Evolutionary conservation across 1,140 invertebrate genomes (phyloP), one percentile per base, ranked within the genome.

Genomic region (Heliconius melpomene): DNA sequence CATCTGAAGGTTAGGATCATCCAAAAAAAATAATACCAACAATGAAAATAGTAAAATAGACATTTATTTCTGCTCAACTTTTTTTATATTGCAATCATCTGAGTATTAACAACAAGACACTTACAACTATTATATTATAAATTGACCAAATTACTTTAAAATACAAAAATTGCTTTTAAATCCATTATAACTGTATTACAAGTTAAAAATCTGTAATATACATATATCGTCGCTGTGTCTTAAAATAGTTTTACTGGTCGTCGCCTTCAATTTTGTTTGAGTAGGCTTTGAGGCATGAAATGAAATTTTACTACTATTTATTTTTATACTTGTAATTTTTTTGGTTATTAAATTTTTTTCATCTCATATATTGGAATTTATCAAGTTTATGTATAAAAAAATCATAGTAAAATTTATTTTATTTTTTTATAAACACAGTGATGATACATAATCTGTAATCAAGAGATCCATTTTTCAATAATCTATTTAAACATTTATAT

Each of bases 21-120:
- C 29, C 9, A 11, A 26, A 20, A n/a, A 70, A 93, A 93, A 90
- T 91, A 88, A 92, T 83, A 94, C 93, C 20, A 92, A 76, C 87
- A 93, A 90, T 94, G 91, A 94, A 94, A 94, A 94, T 94, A 94
- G 93, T 93, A 94, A 94, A 94, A 94, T 94, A 94, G 86, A 93
- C 88, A 92, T 94, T 90, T 94, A 94, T 93, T 93, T 91, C 86
- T 88, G 90, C 85, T 91, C 88, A 92, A 92, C 90, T 66, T 29
- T 66, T 89, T 89, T 89, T 88, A 87, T 90, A 92, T 88, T 89
- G 89, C 89, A 93, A 90, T 87, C 85, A 86, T 89, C 77, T 91
- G 91, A 93, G 91, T 93, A 94, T 93, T 91, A 90, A 92, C 87
- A 90, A 92, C 87, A 91, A 93, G 90, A 90, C 90, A 90, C 90